Percentiles rank a stretch among this genome's conserved stretches.
Evolutionary conservation across 2,797 vertebrate species (phyloP).

Genomic region (Aulostomus chinensis): DNA sequence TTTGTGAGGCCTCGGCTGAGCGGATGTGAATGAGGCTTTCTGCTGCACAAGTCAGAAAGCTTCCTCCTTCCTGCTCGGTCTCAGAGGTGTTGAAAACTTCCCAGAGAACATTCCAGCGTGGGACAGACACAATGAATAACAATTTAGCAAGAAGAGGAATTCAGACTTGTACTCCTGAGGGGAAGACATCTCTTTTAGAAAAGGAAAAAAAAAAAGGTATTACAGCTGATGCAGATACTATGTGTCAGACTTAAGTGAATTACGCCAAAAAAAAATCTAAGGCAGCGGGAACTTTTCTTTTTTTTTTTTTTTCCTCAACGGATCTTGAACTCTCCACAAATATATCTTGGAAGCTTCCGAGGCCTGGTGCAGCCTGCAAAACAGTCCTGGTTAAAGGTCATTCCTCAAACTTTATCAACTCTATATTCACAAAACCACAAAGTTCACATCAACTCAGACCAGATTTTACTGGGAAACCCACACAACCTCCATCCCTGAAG

Average conservation of each 20-base stretch:
- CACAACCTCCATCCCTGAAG: conserved; percentile 50
- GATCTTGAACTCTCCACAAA: too few relatives aligned
- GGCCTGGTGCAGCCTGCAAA: conserved; percentile 4
- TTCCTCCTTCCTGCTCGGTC: conserved; percentile 73
- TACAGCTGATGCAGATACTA: conserved; percentile 12
- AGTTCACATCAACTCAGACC: conserved; percentile 43
- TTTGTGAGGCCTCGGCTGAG: conserved; percentile 64
- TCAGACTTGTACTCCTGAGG: conserved; percentile 22
- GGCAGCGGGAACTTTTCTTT: too few relatives aligned
- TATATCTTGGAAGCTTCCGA: neutral
- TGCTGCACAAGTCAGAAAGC: conserved; percentile 55
- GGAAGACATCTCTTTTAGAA: conserved; percentile 20
- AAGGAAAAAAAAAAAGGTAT: conserved; percentile 5
- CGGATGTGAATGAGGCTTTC: conserved; percentile 62
- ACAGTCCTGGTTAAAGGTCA: conserved; percentile 37
- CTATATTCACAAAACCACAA: conserved; percentile 45
- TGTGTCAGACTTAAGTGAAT: conserved; percentile 11
- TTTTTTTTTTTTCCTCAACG: neutral
- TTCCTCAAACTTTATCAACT: conserved; percentile 45
- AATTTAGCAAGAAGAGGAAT: conserved; percentile 54
- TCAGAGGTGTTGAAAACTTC: conserved; percentile 77
- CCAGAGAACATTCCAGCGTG: conserved; percentile 69
- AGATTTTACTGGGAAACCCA: conserved; percentile 50
- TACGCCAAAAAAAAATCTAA: too few relatives aligned
- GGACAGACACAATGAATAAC: conserved; percentile 60